Conservation (phyloP, 1,140 invertebrate species). For the Lordiphosa mommai region DNA sequence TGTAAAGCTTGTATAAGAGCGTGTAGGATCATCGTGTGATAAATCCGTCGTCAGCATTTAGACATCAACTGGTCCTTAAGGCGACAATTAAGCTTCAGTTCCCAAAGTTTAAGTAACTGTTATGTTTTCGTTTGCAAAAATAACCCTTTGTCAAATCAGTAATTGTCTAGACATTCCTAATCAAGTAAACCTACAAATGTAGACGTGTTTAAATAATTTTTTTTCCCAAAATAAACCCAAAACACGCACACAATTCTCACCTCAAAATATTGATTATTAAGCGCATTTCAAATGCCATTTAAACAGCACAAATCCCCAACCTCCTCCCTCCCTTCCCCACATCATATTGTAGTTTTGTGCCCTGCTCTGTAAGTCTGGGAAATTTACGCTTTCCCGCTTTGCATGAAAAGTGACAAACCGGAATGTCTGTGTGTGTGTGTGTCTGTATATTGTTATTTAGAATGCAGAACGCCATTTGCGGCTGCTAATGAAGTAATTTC, state of each 20-base stretch:
- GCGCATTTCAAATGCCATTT: constrained; percentile 59
- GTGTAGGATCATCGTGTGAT: no score
- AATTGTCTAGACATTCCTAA: constrained; percentile 9
- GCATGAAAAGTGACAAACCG: constrained; percentile 67
- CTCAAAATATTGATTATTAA: constrained; percentile 74
- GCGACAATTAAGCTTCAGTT: no score
- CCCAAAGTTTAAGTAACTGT: no score
- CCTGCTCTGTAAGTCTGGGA: constrained; percentile 27
- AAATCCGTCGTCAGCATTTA: no score
- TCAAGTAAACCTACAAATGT: not conserved
- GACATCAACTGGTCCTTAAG: no score
- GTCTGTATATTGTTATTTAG: constrained; percentile 49
- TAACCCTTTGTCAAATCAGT: constrained; percentile 1
- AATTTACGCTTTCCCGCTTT: constrained; percentile 52
- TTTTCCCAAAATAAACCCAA: constrained; percentile 30
- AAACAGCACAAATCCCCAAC: constrained; percentile 10
- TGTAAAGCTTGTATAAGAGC: no score
- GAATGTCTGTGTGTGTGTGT: constrained; percentile 4
- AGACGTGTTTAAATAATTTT: no score
- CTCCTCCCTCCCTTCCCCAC: not conserved
- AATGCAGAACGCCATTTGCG: constrained; percentile 68
- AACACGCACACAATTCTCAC: constrained; percentile 72
- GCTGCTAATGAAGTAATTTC: constrained; percentile 77
- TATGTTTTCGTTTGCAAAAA: no score
- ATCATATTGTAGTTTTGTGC: constrained; percentile 39